Evolutionary conservation across 2,113 vertebrate species (phyloP), one percentile per base, ranked within the genome.

Genomic region (Erinaceus europaeus): DNA sequence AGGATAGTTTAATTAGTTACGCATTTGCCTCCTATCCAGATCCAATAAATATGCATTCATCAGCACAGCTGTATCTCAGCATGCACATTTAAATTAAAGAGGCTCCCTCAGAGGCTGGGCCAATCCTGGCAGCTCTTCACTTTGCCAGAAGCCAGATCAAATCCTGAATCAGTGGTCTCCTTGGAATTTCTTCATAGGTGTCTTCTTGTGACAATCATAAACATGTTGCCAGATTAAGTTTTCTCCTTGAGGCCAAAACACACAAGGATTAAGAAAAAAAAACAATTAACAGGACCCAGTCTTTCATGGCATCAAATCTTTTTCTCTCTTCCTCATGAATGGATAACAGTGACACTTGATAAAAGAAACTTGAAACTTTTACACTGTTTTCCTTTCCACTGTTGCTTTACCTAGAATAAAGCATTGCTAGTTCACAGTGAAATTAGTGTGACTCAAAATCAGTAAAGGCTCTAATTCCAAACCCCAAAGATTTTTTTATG

Each of bases 1-100:
- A 92, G 84, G 88, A 93, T 94, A 92, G 94, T 97, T 97, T 97
- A 97, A 95, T 93, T 96, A 97, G 95, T 84, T 96, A 94, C 0
- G 2, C 87, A 92, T 97, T 97, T 97, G 95, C 96, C 95, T 97
- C 94, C 96, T 96, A 95, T 96, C 93, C 95, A 96, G 96, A 93
- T 92, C 93, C 93, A 97, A 97, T 97, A 97, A 97, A 97, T 96
- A 97, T 95, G 96, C 95, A 96, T 95, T 95, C 95, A 96, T 95
- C 95, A 73, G 95, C 97, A 97, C 96, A 97, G 96, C 96, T 97
- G 97, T 95, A 97, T 95, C 97, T 95, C 97, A 97, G 96, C 96
- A 95, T 95, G 96, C 93, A 95, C 94, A 94, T 88, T 97, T 94
- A 96, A 97, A 97, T 97, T 96, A 96, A 97, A 96, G 96, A 96